Evolutionary conservation across 2,797 vertebrate genomes (phyloP), one percentile per base, ranked within the genome.

Genomic region (Chelidonichthys spinosus): DNA sequence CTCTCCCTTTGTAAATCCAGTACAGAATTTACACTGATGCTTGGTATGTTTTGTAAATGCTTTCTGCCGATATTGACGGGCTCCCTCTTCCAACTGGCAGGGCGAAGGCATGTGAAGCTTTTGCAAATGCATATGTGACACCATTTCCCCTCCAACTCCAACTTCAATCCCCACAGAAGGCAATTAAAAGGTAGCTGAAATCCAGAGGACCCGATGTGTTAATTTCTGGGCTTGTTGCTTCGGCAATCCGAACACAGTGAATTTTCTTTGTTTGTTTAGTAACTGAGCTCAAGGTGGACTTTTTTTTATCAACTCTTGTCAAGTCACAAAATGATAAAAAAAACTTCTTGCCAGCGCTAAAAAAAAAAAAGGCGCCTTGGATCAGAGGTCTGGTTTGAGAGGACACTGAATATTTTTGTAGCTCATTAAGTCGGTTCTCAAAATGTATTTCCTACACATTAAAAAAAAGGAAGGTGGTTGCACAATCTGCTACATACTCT

Each of bases 401-500:
- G 11, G 72, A 68, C 63, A 62, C 44, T 52, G 50, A 83, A 79
- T 79, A 76, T 81, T 79, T 79, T 61, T 69, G 47, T 32, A 10
- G 54, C 62, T 72, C 67, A 53, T 86, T 88, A 72, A 83, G 69
- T 66, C 71, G 46, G 66, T 66, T 85, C 78, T 84, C 78, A 68
- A 86, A 81, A 81, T 78, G 61, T 63, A 83, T 91, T 90, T 85
- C 84, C 79, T 72, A 36, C 74, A 79, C 63, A 87, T 90, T 95
- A 32, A 15, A 44, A 42, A 42, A 83, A 85, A 85, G 77, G 71
- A 95, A 93, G 92, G 90, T 90, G 88, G 89, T 93, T 95, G 95
- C 93, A 94, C 95, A 95, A 68, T 95, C 90, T 95, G 69, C 94
- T 68, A 93, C 94, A 94, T 97, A 96, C 95, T 90, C 94, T 94